Percentiles rank a stretch among this genome's conserved stretches.
phyloP scores from a whole-genome alignment of 2,888 invertebrate species.

The Cenopis cana region DNA sequence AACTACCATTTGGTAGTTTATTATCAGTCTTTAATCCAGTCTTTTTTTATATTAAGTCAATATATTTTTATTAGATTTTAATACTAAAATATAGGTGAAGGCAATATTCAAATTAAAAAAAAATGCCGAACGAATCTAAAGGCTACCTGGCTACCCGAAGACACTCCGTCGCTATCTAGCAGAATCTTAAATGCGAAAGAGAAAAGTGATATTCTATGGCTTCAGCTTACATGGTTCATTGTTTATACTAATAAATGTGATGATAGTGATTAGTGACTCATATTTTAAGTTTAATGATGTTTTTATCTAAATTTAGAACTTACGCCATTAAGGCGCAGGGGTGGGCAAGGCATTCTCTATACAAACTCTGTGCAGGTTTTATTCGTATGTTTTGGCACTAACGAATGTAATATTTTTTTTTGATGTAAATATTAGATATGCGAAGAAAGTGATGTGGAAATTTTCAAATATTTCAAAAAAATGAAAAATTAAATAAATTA shows the following conservation, averaged over 20 bases:
- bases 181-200: neutral
- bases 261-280: neutral
- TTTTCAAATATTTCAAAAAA: too few relatives aligned
- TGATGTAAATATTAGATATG: too few relatives aligned
- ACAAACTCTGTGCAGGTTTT: too few relatives aligned
- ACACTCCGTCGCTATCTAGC: neutral
- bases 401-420: too few relatives aligned
- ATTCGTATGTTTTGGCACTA: too few relatives aligned
- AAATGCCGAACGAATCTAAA: too few relatives aligned
- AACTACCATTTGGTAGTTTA: conserved; percentile 18
- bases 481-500: too few relatives aligned
- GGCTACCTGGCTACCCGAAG: neutral
- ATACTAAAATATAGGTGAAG: too few relatives aligned
- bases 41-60: neutral
- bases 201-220: neutral
- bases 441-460: too few relatives aligned
- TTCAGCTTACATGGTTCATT: neutral
- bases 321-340: too few relatives aligned
- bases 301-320: conserved; percentile 15
- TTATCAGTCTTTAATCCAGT: neutral
- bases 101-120: too few relatives aligned
- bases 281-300: neutral
- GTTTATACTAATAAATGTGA: neutral
- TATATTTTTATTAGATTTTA: neutral
- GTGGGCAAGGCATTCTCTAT: too few relatives aligned